Base-by-base conservation (phyloP, 2,113 vertebrate genomes). In the Hipposideros armiger region DNA sequence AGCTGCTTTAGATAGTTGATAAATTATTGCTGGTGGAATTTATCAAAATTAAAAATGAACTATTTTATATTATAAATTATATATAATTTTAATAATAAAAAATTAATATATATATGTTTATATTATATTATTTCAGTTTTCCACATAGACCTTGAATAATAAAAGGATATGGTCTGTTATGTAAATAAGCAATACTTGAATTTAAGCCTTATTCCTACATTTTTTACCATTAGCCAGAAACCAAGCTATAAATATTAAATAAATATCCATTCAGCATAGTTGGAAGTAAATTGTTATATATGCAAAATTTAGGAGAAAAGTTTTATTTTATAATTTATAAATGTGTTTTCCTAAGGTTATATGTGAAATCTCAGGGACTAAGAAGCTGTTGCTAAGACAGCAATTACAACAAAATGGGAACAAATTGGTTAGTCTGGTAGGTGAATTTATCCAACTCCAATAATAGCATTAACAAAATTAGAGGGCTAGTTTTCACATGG, bases 201-300 rank as follows among this genome's bases (percentile, higher is more conserved):
- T 67, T 64, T 87, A 92, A 92, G 74, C 19, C 28, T 95, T 93
- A 85, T 66, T 58, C 19, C 47, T 86, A 24, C 28, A 70, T 82
- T 90, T 95, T 77, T 95, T 72, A 60, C 62, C 26, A 56, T 64
- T 96, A 96, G 17, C 30, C 47, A 87, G 60, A 96, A 97, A 90
- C 9, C 24, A 91, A 92, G 76, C 62, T 45, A 26, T 70, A 92
- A 96, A 70, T 91, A 96, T 87, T 85, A 92, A 91, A 90, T 82
- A 70, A 69, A 87, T 73, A 73, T 11, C 20, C 16, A 3, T 95
- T 98, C 36, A 66, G 19, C 3, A 24, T 54, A 73, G 36, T 78
- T 80, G 85, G 89, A 95, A 95, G 87, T 19, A 78, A 76, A 47
- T 62, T 1, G 9, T 40, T 0, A 7, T 40, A 54, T 1, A 15